Conservation (phyloP, 2,113 vertebrate genomes). For the Eretmochelys imbricata region DNA sequence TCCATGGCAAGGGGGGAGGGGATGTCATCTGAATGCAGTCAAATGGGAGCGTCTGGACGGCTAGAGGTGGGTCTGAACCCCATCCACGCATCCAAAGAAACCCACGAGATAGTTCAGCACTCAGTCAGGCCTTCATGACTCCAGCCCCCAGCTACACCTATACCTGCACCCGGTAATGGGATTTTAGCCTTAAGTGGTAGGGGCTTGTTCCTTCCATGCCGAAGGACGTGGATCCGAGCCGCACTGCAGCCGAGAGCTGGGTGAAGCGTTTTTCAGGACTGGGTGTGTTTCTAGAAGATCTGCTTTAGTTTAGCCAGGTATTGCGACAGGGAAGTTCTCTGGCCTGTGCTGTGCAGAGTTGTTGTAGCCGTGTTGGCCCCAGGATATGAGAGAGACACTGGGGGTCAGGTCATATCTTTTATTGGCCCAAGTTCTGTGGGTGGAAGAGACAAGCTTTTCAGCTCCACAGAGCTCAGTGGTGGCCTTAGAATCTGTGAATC, state of each 20-base stretch:
- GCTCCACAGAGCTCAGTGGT: background rate
- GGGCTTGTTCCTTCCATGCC: background rate
- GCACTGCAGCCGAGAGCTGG: accelerated
- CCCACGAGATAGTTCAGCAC: background rate
- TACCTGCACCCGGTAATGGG: background rate
- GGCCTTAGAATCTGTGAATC: background rate
- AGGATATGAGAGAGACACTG: background rate
- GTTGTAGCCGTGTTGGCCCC: background rate
- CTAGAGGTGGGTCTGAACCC: background rate
- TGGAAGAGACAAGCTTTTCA: background rate
- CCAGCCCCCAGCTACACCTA: background rate
- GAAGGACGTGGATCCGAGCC: background rate
- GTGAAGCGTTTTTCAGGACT: background rate
- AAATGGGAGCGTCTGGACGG: background rate
- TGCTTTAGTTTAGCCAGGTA: background rate
- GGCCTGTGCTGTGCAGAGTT: background rate
- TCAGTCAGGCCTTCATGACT: background rate
- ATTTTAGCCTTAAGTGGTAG: background rate
- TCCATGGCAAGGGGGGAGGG: background rate
- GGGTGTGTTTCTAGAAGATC: background rate
- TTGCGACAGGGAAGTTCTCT: background rate
- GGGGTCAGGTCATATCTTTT: background rate
- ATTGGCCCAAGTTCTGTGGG: background rate
- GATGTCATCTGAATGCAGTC: background rate
- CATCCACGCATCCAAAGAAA: background rate